Percentiles rank a stretch among this genome's conserved stretches.
Evolutionary conservation across 2,888 invertebrate species (phyloP).

Genomic region (Muschampia plurimacula): DNA sequence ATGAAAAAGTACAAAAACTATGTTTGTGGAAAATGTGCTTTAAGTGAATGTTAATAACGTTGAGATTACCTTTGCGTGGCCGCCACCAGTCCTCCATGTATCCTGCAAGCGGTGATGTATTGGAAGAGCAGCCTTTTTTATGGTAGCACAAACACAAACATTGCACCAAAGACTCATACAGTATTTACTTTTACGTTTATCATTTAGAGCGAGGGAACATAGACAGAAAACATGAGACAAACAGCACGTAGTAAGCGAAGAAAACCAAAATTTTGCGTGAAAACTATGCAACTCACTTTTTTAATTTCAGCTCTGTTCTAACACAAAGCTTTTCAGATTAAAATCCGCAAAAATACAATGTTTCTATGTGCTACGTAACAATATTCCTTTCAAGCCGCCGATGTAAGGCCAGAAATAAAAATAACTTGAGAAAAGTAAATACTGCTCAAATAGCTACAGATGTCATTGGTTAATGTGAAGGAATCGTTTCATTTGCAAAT

Average conservation of each 20-base stretch:
- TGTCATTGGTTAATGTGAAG: constrained; percentile 70
- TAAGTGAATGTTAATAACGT: constrained; percentile 65
- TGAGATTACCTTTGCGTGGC: constrained; percentile 96
- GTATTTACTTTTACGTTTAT: constrained; percentile 76
- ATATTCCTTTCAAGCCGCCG: constrained; percentile 52
- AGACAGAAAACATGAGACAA: constrained; percentile 43
- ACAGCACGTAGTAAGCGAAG: constrained; percentile 54
- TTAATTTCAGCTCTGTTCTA: neutral
- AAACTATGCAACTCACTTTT: constrained; percentile 52
- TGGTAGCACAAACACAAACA: constrained; percentile 86
- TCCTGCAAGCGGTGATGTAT: constrained; percentile 97
- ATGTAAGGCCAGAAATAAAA: constrained; percentile 58
- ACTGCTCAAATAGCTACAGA: constrained; percentile 73
- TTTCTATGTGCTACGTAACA: neutral
- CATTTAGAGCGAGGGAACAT: constrained; percentile 36
- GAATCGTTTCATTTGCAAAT: constrained; percentile 71
- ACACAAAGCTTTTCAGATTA: neutral
- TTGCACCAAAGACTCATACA: constrained; percentile 81
- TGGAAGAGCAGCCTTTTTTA: constrained; percentile 88
- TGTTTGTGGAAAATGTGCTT: constrained; percentile 40
- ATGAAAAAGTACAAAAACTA: constrained; percentile 25
- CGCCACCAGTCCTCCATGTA: constrained; percentile 99
- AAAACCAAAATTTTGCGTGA: constrained; percentile 49
- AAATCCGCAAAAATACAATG: constrained; percentile 11
- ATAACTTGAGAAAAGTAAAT: constrained; percentile 75